Conservation (phyloP, 2,113 vertebrate genomes). For the Ellobius talpinus region DNA sequence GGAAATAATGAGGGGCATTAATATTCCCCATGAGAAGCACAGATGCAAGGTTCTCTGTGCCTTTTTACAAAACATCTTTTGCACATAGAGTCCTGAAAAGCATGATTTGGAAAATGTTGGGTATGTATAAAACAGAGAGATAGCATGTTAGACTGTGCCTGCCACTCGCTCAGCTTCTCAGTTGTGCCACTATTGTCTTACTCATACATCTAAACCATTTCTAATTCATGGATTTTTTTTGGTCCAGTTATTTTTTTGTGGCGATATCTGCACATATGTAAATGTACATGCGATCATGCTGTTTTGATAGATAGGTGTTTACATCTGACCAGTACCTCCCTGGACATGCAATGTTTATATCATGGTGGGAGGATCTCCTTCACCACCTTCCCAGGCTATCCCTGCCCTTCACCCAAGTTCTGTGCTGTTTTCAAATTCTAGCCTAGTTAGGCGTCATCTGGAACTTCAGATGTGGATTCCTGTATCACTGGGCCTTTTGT, state of each 20-base stretch:
- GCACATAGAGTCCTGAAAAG: neutral
- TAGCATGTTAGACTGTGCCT: neutral
- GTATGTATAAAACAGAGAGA: neutral
- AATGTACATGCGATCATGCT: neutral
- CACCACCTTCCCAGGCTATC: neutral
- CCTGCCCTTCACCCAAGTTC: neutral
- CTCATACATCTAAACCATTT: neutral
- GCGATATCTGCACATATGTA: neutral
- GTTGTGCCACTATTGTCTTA: neutral
- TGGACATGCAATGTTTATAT: neutral
- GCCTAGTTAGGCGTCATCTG: neutral
- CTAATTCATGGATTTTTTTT: neutral
- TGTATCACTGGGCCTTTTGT: neutral
- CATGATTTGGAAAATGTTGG: slow-evolving; percentile 5
- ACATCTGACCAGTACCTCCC: neutral
- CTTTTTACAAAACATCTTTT: neutral
- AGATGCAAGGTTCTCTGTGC: neutral
- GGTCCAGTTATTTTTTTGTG: neutral
- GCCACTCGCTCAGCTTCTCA: neutral
- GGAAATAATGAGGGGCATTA: slow-evolving; percentile 39
- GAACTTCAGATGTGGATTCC: neutral
- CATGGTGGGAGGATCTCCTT: neutral
- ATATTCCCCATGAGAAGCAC: neutral
- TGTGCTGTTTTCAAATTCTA: neutral
- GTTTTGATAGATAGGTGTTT: neutral